Evolutionary conservation across 2,888 invertebrate genomes (phyloP), one percentile per base, ranked within the genome.

Genomic region (Steinernema carpocapsae): DNA sequence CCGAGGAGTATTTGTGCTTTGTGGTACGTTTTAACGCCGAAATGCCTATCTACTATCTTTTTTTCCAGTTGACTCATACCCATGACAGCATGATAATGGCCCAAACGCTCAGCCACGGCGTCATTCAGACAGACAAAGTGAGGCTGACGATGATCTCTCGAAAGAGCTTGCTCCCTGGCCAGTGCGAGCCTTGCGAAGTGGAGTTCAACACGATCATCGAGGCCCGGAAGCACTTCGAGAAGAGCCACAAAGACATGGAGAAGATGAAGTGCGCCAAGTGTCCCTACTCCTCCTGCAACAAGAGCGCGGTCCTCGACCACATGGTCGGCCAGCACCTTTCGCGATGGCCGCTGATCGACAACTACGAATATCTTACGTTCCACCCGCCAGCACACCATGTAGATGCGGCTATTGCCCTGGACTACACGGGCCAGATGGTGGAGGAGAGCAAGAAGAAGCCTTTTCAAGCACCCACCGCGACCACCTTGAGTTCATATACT

Each of bases 181-280:
- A 32, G 1, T 64, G 64, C 32, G 1, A 12, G 1, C 12, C 29
- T 17, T 64, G 64, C 26, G 32, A 32, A 6, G 37, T 32, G 7
- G 26, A 64, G 1, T 64, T 64, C 64, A 64, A 32, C 64, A 64
- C 64, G 17, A 64, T 64, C 19, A 29, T 64, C 17, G 64, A 64
- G 26, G 29, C 29, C 1, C 29, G 64, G 29, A 64, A 64, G 17
- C 64, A 64, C 32, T 64, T 64, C 32, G 64, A 64, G 64, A 64
- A 64, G 64, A 64, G 32, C 10, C 64, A 64, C 26, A 26, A 26
- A 4, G 64, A 12, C 29, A 14, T 64, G 17, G 32, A 64, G 32
- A 10, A 17, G 4, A 7, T 64, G 1, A 64, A 17, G 32, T 64
- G 64, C 32, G 14, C 64, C 29, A 64, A 64, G 19, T 64, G 64